Evolutionary conservation across 2,888 invertebrate species (phyloP), one percentile per base, ranked within the genome.

Genomic region (Cenopis cana): DNA sequence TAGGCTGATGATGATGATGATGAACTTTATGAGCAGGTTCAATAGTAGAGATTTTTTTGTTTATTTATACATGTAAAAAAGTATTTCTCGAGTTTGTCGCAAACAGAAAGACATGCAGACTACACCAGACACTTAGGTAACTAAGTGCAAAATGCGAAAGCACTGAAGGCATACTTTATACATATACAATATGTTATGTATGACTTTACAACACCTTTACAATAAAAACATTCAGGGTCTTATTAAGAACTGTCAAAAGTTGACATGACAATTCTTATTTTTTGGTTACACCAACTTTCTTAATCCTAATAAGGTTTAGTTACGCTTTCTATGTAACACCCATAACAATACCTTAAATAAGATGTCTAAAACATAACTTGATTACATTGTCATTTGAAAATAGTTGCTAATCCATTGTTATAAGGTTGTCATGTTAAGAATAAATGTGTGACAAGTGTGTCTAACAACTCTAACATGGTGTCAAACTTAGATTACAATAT

Each of bases 271-370:
- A 52, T 55, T 11, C 0, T n/a, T 4, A 29, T 24, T 49, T 52
- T 64, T 38, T 36, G 46, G 12, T 18, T 41, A 14, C 14, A 59
- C 9, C 18, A 56, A 66, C 65, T 55, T 66, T 66, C 65, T 46
- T 18, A 56, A 66, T 33, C 46, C 46, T 56, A 29, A 65, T 65
- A 62, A 11, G 52, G 62, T 38, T 54, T 38, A 24, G 50, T 33
- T 38, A 64, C 38, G 52, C 64, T 64, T 52, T 52, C 52, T 54
- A 14, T 38, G 29, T 10, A 46, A 9, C 55, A 56, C 12, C 29
- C 55, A 62, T 62, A 46, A 69, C 61, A 61, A 52, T 38, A 52
- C 6, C 49, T 62, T 62, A 62, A 64, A 24, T 54, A 64, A 64
- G 52, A 64, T 10, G 38, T 64, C 64, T 54, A 24, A 60, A 61